These are phyloP conservation scores for Girardia tigrina DNA, from an alignment of 2,888 invertebrate genomes.

Conservation along the genomic window DNA sequence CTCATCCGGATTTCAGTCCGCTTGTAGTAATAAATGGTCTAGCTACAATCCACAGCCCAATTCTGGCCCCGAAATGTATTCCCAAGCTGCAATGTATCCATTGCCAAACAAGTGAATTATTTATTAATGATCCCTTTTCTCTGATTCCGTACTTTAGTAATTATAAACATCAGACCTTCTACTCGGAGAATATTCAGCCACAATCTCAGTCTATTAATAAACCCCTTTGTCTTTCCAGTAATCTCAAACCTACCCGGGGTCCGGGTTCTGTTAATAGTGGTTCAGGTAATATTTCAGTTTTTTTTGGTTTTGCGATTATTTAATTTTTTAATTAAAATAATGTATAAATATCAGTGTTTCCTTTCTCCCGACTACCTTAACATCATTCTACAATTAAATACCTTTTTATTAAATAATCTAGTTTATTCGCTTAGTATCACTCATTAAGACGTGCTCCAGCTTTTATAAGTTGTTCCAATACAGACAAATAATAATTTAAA, in stretches of 20 bases:
- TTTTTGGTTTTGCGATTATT: too few relatives aligned
- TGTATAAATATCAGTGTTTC: too few relatives aligned
- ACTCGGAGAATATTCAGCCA: not conserved
- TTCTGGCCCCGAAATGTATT: constrained; percentile 10
- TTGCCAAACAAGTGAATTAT: not conserved
- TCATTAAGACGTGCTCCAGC: too few relatives aligned
- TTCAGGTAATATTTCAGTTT: too few relatives aligned
- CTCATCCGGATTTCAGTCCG: not conserved
- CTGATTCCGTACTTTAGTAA: not conserved
- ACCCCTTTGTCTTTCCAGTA: constrained; percentile 17
- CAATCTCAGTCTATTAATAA: not conserved
- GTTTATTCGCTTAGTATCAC: too few relatives aligned
- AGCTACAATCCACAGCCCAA: not conserved
- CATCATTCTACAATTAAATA: too few relatives aligned
- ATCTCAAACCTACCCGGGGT: constrained; percentile 1
- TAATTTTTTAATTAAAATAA: too few relatives aligned
- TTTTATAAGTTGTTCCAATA: too few relatives aligned
- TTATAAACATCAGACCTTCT: constrained; percentile 8
- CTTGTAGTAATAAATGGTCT: constrained; percentile 6
- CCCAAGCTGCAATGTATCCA: not conserved
- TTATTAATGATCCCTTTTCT: not conserved
- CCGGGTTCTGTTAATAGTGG: constrained; percentile 18
- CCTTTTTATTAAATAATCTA: too few relatives aligned
- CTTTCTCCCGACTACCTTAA: too few relatives aligned
- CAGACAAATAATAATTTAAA: too few relatives aligned